Percentiles rank a stretch among this genome's conserved stretches.
These are phyloP conservation scores for Homarus gammarus DNA, from an alignment of 2,888 invertebrate species.

Conservation along the genomic window DNA sequence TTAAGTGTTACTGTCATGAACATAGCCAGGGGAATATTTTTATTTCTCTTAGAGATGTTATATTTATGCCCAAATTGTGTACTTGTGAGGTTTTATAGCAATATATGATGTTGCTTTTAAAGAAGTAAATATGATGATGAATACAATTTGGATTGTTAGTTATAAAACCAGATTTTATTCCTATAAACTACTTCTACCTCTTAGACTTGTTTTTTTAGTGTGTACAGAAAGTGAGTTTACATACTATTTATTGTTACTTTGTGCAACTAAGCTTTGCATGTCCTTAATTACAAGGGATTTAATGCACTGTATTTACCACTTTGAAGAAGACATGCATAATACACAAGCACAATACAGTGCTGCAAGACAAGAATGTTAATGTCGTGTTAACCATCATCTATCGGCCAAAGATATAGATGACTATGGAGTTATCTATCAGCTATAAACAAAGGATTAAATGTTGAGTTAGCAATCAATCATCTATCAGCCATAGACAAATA, in stretches of 20 bases:
- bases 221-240: background rate
- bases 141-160: background rate
- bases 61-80: background rate
- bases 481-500: too few species aligned
- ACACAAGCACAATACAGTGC: background rate
- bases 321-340: background rate
- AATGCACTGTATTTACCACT: background rate
- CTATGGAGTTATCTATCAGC: too few species aligned
- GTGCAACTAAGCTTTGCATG: background rate
- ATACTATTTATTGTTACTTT: background rate
- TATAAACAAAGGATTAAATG: too few species aligned
- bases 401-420: too few species aligned
- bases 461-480: too few species aligned
- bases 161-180: constrained; percentile 1
- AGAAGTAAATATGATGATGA: background rate
- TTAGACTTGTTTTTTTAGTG: background rate
- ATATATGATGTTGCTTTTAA: background rate
- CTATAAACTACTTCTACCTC: background rate
- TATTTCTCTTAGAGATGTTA: background rate
- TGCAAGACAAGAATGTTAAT: background rate
- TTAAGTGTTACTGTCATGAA: background rate
- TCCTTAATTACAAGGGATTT: background rate
- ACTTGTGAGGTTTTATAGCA: background rate
- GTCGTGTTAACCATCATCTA: too few species aligned
- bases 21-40: background rate